Conservation (phyloP, 2,888 invertebrate genomes). For the Atrina japonica region DNA sequence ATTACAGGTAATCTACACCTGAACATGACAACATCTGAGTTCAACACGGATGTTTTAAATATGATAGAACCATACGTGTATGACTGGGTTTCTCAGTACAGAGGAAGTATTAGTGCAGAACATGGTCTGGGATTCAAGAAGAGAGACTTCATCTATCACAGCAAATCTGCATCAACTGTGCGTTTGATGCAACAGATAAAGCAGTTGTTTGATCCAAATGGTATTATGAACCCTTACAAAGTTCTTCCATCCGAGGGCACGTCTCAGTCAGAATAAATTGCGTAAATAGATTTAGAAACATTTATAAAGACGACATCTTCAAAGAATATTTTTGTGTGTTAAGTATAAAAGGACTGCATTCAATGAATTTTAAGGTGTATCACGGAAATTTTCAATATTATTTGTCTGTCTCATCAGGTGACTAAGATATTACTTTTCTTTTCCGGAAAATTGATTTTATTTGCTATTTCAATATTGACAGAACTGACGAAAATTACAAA, state of each 20-base stretch:
- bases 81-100: constrained; percentile 89
- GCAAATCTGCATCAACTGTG: constrained; percentile 88
- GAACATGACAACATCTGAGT: constrained; percentile 87
- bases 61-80: constrained; percentile 93
- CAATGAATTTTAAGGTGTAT: too few species aligned
- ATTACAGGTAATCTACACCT: constrained; percentile 92
- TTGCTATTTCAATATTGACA: too few species aligned
- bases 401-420: too few species aligned
- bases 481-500: too few species aligned
- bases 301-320: too few species aligned
- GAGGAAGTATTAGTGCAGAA: constrained; percentile 96
- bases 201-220: constrained; percentile 93
- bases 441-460: too few species aligned
- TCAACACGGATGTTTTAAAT: constrained; percentile 80
- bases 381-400: too few species aligned
- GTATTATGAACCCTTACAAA: constrained; percentile 98
- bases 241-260: constrained; percentile 83
- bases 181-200: constrained; percentile 91
- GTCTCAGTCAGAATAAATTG: too few species aligned
- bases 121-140: constrained; percentile 90
- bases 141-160: constrained; percentile 86
- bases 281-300: too few species aligned
- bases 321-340: too few species aligned
- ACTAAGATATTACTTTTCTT: too few species aligned
- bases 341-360: too few species aligned